These are phyloP conservation scores for Pegoplata infirma DNA, from an alignment of 2,888 invertebrate genomes.

Conservation along the genomic window DNA sequence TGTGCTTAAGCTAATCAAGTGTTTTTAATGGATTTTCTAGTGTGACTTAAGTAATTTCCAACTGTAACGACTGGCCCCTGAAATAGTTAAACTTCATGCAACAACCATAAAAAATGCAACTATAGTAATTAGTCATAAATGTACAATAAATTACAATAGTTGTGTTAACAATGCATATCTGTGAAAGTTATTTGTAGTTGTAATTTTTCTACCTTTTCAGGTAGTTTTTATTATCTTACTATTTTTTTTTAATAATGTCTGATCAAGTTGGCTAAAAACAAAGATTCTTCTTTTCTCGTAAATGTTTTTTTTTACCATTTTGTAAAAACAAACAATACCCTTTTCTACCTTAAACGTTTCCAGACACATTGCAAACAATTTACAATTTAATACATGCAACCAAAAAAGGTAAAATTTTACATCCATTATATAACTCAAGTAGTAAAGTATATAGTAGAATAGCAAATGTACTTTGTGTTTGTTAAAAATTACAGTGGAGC, in stretches of 20 bases:
- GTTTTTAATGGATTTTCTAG: slow-evolving; percentile 45
- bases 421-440: slow-evolving; percentile 24
- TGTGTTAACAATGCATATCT: slow-evolving; percentile 3
- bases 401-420: slow-evolving; percentile 19
- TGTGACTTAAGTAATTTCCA: slow-evolving; percentile 36
- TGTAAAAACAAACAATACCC: slow-evolving; percentile 4
- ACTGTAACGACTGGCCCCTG: background rate
- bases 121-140: slow-evolving; percentile 51
- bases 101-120: background rate
- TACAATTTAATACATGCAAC: slow-evolving; percentile 37
- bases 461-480: too few species aligned
- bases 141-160: slow-evolving; percentile 14
- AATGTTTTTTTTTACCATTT: slow-evolving; percentile 15
- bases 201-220: background rate
- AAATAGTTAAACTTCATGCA: too few species aligned
- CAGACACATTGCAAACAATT: slow-evolving; percentile 9
- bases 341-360: background rate
- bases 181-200: slow-evolving; percentile 3
- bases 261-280: slow-evolving; percentile 9
- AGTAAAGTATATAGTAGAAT: too few species aligned
- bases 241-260: slow-evolving; percentile 12
- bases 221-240: too few species aligned
- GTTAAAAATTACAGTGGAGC: too few species aligned
- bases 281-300: slow-evolving; percentile 4
- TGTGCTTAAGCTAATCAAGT: slow-evolving; percentile 41